phyloP scores from a whole-genome alignment of 2,113 vertebrate genomes.

The Struthio camelus region DNA sequence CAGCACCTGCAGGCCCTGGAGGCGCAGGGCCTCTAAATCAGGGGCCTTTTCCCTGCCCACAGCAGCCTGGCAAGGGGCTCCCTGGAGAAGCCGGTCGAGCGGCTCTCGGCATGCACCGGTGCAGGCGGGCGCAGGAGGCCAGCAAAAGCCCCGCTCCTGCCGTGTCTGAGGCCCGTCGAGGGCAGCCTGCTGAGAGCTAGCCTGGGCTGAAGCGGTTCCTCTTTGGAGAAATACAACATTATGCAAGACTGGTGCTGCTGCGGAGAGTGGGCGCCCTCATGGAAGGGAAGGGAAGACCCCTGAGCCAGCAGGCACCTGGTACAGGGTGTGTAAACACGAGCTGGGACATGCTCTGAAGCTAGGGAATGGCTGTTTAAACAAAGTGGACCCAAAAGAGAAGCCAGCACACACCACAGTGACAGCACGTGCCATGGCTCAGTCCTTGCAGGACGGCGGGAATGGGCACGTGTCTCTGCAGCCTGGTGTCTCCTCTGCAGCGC shows the following conservation, averaged over 20 bases:
- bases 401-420: no score
- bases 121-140: rapidly evolving
- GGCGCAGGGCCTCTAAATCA: neutral
- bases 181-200: no score
- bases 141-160: rapidly evolving
- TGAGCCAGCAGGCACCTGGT: neutral
- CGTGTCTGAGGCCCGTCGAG: neutral
- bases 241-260: neutral
- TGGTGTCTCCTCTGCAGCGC: neutral
- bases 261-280: no score
- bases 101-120: neutral
- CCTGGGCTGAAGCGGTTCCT: neutral
- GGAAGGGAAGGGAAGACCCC: neutral
- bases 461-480: neutral
- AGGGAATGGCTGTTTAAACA: no score
- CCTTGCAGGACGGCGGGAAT: no score
- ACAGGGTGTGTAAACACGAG: neutral
- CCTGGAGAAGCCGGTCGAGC: rapidly evolving
- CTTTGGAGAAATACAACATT: no score
- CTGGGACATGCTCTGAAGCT: no score
- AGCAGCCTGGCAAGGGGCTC: rapidly evolving
- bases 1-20: neutral
- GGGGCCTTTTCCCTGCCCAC: rapidly evolving
- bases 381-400: no score
- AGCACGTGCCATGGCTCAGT: no score